A percentile compares a stretch with the other conserved stretches of the same genome.
Evolutionary conservation across 2,797 vertebrate genomes (phyloP).

Genomic region (Rhincodon typus): DNA sequence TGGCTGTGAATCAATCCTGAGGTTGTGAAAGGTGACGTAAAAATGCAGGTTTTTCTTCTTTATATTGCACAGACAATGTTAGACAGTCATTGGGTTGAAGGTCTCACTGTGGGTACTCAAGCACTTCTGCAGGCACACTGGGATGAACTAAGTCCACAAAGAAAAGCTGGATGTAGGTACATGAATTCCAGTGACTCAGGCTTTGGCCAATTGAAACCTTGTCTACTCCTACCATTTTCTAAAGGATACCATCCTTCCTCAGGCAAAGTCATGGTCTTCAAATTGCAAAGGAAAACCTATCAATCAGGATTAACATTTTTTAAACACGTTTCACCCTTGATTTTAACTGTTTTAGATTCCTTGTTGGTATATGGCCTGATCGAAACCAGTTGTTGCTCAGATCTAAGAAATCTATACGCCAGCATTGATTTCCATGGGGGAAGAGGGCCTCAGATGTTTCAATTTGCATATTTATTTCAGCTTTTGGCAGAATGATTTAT

Average conservation of each 20-base stretch:
- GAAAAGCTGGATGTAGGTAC: not conserved
- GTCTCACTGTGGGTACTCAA: not conserved
- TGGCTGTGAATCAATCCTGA: not conserved
- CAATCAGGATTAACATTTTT: not conserved
- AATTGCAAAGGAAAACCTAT: not conserved
- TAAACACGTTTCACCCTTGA: not conserved
- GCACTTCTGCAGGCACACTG: not conserved
- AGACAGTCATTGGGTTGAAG: not conserved
- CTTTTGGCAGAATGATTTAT: not conserved
- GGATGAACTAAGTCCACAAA: not conserved
- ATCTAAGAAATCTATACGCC: not conserved
- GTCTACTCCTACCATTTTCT: not conserved
- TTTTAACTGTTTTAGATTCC: not conserved
- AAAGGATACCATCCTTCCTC: not conserved
- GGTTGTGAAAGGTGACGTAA: not conserved
- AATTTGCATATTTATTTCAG: conserved; percentile 5
- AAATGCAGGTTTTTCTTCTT: too few relatives aligned
- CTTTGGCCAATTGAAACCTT: not conserved
- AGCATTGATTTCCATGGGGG: not conserved
- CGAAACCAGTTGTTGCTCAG: not conserved
- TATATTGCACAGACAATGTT: not conserved
- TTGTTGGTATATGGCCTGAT: not conserved
- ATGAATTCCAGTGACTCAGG: not conserved
- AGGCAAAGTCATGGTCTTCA: not conserved
- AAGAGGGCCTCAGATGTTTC: not conserved